Percentiles rank a stretch among this genome's conserved stretches.
phyloP scores from a whole-genome alignment of 2,888 invertebrate genomes.

The Hemistola chrysoprasaria region DNA sequence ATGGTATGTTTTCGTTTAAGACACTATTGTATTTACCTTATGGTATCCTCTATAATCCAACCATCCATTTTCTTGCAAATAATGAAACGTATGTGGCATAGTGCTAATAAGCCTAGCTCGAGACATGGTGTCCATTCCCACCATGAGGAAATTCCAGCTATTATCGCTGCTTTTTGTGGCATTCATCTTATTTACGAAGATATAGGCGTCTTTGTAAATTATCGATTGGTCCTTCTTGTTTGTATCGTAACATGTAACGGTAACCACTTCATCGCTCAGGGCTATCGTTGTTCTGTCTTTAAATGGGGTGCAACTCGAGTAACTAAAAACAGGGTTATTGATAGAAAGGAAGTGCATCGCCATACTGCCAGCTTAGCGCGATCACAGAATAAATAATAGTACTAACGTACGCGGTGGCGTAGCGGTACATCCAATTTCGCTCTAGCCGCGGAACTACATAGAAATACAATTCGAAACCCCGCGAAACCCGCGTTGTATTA shows the following conservation, averaged over 20 bases:
- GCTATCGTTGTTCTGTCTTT: constrained; percentile 34
- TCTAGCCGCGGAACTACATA: too few relatives aligned
- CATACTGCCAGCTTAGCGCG: too few relatives aligned
- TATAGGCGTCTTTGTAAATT: constrained; percentile 50
- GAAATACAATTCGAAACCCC: too few relatives aligned
- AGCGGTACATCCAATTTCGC: too few relatives aligned
- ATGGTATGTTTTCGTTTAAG: too few relatives aligned
- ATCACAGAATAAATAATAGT: too few relatives aligned
- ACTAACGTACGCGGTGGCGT: too few relatives aligned
- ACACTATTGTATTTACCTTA: too few relatives aligned
- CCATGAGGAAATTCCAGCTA: constrained; percentile 83
- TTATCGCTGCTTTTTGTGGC: constrained; percentile 9
- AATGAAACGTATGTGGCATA: constrained; percentile 87
- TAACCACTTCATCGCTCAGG: constrained; percentile 46
- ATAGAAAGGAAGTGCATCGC: too few relatives aligned
- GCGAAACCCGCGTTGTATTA: too few relatives aligned
- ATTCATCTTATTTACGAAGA: constrained; percentile 41
- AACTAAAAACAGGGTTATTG: too few relatives aligned
- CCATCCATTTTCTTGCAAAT: constrained; percentile 85
- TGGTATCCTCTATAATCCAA: constrained; percentile 80
- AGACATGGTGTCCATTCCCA: constrained; percentile 93
- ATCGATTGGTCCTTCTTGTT: constrained; percentile 14
- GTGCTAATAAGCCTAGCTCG: constrained; percentile 88
- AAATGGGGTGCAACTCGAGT: constrained; percentile 42
- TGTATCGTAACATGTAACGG: constrained; percentile 39